Percentiles rank a stretch among this genome's conserved stretches.
These are phyloP conservation scores for Cephus sareptanus DNA, from an alignment of 2,888 invertebrate genomes.

Conservation along the genomic window DNA sequence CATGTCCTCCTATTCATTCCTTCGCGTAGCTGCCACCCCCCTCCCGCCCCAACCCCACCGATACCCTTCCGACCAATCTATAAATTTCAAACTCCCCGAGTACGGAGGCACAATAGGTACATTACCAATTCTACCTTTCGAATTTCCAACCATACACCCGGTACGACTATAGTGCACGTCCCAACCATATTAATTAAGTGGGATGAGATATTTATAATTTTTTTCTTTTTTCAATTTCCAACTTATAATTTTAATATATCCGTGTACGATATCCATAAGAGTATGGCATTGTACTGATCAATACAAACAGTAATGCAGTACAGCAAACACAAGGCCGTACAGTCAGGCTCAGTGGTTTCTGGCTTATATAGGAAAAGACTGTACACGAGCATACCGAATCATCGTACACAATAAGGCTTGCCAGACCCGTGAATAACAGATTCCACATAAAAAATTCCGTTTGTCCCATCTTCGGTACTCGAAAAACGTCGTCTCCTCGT, in stretches of 20 bases:
- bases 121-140: background rate
- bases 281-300: background rate
- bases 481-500: conserved; percentile 15
- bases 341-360: background rate
- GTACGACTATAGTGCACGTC: background rate
- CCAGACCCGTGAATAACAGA: conserved; percentile 52
- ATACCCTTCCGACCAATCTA: background rate
- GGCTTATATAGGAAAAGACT: background rate
- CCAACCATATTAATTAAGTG: background rate
- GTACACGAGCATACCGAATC: conserved; percentile 18
- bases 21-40: background rate
- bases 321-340: background rate
- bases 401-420: conserved; percentile 48
- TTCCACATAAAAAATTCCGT: conserved; percentile 59
- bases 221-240: background rate
- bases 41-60: no score
- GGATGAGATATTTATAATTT: background rate
- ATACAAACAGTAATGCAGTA: background rate
- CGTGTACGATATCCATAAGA: background rate
- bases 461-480: conserved; percentile 36
- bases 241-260: background rate
- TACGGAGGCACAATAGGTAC: background rate
- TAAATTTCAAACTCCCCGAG: background rate
- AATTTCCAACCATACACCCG: background rate
- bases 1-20: background rate